These are phyloP conservation scores for Thelaira solivaga DNA, from an alignment of 2,888 invertebrate species.

Conservation along the genomic window DNA sequence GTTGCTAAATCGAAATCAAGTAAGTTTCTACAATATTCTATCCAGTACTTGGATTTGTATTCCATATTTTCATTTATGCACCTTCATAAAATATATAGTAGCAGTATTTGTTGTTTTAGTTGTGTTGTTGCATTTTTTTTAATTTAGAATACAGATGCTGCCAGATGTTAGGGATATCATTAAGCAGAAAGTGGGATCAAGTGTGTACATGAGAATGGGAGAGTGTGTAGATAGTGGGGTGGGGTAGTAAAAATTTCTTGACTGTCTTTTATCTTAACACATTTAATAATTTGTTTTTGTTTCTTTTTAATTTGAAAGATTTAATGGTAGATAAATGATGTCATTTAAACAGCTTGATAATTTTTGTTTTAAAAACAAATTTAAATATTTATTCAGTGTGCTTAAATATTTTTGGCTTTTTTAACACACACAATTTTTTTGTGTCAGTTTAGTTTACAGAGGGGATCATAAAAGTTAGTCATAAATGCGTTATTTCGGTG, in stretches of 20 bases:
- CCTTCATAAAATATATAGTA: no score
- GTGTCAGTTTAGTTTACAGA: no score
- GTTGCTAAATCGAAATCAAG: slow-evolving; percentile 69
- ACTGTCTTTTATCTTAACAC: no score
- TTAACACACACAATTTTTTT: no score
- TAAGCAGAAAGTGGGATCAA: background rate
- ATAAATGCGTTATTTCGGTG: no score
- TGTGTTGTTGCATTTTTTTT: background rate
- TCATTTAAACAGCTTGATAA: background rate
- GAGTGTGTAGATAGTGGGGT: no score
- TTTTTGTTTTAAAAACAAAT: background rate
- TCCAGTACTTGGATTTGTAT: no score
- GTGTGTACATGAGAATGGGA: no score
- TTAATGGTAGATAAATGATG: no score
- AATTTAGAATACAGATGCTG: background rate
- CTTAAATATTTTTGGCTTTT: no score
- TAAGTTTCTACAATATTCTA: slow-evolving; percentile 49
- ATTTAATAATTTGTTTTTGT: background rate
- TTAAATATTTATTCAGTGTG: no score
- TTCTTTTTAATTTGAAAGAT: background rate
- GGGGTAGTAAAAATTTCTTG: background rate
- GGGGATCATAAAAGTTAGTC: no score
- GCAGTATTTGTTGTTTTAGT: background rate
- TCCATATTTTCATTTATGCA: background rate
- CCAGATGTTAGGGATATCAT: slow-evolving; percentile 29